A percentile compares a stretch with the other conserved stretches of the same genome.
These are phyloP conservation scores for Drosophila eugracilis DNA, from an alignment of 1,140 invertebrate genomes.

Conservation along the genomic window DNA sequence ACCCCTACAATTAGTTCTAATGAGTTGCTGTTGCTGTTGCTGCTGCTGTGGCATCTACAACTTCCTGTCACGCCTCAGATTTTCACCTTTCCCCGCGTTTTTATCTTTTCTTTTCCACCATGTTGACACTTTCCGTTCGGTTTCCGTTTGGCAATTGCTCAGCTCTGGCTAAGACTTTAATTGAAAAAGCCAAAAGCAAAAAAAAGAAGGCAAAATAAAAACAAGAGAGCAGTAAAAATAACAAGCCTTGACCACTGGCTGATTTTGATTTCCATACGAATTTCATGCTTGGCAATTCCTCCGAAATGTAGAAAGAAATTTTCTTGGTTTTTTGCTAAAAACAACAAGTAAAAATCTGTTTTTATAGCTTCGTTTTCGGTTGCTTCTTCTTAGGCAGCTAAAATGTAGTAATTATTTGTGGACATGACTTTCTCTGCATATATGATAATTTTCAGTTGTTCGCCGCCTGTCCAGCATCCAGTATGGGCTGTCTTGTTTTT, in stretches of 20 bases:
- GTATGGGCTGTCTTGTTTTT: conserved; percentile 2
- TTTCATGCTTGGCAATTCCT: conserved; percentile 9
- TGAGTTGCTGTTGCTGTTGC: conserved; percentile 38
- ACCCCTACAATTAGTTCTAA: conserved; percentile 56
- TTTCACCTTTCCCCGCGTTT: conserved; percentile 10
- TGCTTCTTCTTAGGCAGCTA: conserved; percentile 33
- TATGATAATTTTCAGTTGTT: conserved; percentile 43
- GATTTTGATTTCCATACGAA: conserved; percentile 32
- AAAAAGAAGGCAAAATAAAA: conserved; percentile 2
- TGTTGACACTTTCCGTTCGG: conserved; percentile 55
- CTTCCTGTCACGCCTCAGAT: conserved; percentile 56
- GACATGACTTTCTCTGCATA: conserved; percentile 50
- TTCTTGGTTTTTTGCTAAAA: background rate
- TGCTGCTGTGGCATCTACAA: conserved; percentile 30
- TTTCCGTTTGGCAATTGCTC: conserved; percentile 56
- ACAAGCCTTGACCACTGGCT: conserved; percentile 24
- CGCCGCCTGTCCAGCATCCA: conserved; percentile 36
- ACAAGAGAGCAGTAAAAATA: conserved; percentile 17
- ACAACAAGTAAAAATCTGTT: conserved; percentile 3
- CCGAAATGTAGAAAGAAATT: conserved; percentile 15
- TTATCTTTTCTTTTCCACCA: conserved; percentile 1
- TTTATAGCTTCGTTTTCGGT: conserved; percentile 18
- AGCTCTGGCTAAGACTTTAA: conserved; percentile 34
- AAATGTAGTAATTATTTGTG: conserved; percentile 50
- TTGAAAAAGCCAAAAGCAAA: conserved; percentile 36